Evolutionary conservation across 2,113 vertebrate species (phyloP).

Genomic region (Tachysurus vachellii): DNA sequence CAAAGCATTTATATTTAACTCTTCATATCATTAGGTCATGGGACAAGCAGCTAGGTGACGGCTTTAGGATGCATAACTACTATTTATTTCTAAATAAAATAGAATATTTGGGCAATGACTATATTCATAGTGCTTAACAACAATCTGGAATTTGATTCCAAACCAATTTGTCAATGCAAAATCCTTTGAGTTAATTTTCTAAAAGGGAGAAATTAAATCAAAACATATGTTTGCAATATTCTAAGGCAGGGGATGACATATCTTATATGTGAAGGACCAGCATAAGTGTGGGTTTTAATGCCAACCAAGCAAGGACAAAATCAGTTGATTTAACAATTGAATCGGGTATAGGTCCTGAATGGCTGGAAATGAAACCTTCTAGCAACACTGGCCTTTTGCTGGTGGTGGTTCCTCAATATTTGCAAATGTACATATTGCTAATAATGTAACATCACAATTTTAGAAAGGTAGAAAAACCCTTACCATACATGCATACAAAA

Average conservation of each 20-base stretch:
- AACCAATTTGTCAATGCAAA: conserved; percentile 57
- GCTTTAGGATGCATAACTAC: conserved; percentile 8
- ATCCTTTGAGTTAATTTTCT: conserved; percentile 60
- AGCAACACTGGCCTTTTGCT: too few species aligned
- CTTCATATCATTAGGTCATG: not conserved
- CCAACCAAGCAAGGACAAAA: not conserved
- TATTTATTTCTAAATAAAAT: not conserved
- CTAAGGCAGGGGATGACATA: not conserved
- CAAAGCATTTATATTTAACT: not conserved
- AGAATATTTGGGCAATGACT: conserved; percentile 10
- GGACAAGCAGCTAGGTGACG: not conserved
- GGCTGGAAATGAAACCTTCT: not conserved
- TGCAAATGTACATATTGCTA: conserved; percentile 18
- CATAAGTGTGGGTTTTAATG: not conserved
- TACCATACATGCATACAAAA: conserved; percentile 59
- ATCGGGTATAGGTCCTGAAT: not conserved
- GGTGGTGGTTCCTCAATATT: conserved; percentile 30
- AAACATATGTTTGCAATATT: conserved; percentile 22
- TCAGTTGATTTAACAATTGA: not conserved
- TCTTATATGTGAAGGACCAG: not conserved
- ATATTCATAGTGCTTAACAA: not conserved
- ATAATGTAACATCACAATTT: conserved; percentile 58
- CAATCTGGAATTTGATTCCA: conserved; percentile 57
- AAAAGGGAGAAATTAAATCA: conserved; percentile 19
- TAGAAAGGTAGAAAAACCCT: conserved; percentile 67